A percentile compares a stretch with the other conserved stretches of the same genome.
phyloP scores from a whole-genome alignment of 2,888 invertebrate species.

The Busseola fusca region DNA sequence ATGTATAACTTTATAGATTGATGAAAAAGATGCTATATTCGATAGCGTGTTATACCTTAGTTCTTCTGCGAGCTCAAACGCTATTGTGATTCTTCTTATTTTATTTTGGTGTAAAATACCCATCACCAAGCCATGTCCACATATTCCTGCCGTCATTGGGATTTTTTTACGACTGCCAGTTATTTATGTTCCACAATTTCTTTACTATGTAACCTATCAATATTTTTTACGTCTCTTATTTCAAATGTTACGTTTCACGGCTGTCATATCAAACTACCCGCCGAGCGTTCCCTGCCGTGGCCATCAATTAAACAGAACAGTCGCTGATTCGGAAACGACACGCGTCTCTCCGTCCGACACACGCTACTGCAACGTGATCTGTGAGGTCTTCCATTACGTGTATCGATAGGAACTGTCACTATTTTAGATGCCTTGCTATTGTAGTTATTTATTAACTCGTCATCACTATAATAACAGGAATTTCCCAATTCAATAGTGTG shows the following conservation, averaged over 20 bases:
- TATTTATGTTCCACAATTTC: background rate
- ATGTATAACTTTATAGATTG: background rate
- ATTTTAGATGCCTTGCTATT: background rate
- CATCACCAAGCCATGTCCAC: background rate
- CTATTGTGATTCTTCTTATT: background rate
- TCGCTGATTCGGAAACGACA: constrained; percentile 63
- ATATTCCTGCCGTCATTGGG: too few relatives aligned
- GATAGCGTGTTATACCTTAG: background rate
- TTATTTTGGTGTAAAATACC: background rate
- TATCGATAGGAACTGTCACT: constrained; percentile 20
- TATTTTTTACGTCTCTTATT: background rate
- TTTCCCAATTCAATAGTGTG: too few relatives aligned
- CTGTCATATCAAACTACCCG: constrained; percentile 42
- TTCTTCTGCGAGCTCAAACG: background rate
- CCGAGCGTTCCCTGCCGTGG: constrained; percentile 29
- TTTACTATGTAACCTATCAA: background rate
- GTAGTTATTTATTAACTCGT: background rate
- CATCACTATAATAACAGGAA: too few relatives aligned
- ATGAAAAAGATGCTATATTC: background rate
- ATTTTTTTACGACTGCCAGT: background rate
- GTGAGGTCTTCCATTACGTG: constrained; percentile 34
- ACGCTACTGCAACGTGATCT: constrained; percentile 42
- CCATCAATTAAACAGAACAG: constrained; percentile 65
- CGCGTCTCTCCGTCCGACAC: constrained; percentile 59
- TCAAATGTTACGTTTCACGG: constrained; percentile 10